Percentiles rank a stretch among this genome's conserved stretches.
These are phyloP conservation scores for Drosophila watanabei DNA, from an alignment of 1,140 invertebrate species.

Conservation along the genomic window DNA sequence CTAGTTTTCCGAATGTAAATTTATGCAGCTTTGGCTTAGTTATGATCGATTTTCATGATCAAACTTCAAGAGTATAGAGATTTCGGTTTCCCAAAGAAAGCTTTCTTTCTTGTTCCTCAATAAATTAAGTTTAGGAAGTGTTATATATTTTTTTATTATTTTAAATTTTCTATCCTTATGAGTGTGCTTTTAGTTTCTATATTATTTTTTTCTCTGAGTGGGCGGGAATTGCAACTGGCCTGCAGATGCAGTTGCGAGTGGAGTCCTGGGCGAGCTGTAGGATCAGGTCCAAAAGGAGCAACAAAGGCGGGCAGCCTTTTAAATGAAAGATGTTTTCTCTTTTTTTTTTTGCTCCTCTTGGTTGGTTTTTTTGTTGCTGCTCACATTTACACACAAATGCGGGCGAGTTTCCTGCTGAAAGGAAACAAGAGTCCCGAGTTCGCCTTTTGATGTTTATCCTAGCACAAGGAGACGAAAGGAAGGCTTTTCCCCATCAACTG, in stretches of 20 bases:
- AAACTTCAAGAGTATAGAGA: too few relatives aligned
- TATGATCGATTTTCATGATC: too few relatives aligned
- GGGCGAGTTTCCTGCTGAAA: constrained; percentile 68
- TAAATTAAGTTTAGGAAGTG: too few relatives aligned
- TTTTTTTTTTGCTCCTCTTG: constrained; percentile 31
- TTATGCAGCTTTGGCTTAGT: too few relatives aligned
- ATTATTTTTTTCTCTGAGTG: constrained; percentile 8
- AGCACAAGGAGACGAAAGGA: constrained; percentile 38
- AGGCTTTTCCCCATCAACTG: constrained; percentile 31
- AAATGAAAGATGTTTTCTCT: constrained; percentile 68
- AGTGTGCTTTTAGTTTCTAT: not conserved
- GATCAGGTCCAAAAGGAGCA: constrained; percentile 53
- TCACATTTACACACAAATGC: constrained; percentile 59
- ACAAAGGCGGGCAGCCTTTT: constrained; percentile 59
- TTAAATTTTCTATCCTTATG: not conserved
- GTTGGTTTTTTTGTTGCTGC: constrained; percentile 36
- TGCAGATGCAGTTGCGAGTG: constrained; percentile 33
- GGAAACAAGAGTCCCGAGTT: constrained; percentile 51
- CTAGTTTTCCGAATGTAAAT: too few relatives aligned
- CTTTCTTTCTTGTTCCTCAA: too few relatives aligned
- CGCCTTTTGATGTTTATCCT: constrained; percentile 71
- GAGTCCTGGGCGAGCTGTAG: constrained; percentile 24
- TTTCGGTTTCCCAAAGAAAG: too few relatives aligned
- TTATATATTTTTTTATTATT: not conserved
- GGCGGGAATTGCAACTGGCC: constrained; percentile 13